Percentiles rank a stretch among this genome's conserved stretches.
These are phyloP conservation scores for Bradysia coprophila DNA, from an alignment of 1,140 invertebrate genomes.

Conservation along the genomic window DNA sequence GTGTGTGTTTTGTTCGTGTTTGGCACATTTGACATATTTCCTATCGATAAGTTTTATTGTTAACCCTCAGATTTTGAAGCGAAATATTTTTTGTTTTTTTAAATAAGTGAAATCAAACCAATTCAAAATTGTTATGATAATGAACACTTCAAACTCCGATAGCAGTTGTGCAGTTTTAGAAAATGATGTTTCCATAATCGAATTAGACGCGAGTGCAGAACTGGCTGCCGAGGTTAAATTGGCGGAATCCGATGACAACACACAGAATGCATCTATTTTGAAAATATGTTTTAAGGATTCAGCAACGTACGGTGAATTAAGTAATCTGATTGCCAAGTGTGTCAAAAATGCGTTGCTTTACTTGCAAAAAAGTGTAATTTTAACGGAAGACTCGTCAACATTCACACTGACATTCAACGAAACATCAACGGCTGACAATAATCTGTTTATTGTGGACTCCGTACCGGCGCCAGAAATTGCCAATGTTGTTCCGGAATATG, in stretches of 20 bases:
- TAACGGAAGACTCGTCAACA: neutral
- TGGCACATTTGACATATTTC: too few relatives aligned
- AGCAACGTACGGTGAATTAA: neutral
- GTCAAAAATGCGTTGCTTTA: neutral
- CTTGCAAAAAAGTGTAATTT: neutral
- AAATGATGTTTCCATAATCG: neutral
- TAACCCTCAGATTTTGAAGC: too few relatives aligned
- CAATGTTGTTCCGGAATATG: slow-evolving; percentile 21
- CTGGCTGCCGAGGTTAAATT: neutral
- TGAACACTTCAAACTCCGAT: too few relatives aligned
- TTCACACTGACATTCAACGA: neutral
- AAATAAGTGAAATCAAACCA: too few relatives aligned
- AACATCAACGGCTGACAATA: slow-evolving; percentile 5
- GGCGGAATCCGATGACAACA: too few relatives aligned
- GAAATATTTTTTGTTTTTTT: too few relatives aligned
- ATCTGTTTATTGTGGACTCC: slow-evolving; percentile 26
- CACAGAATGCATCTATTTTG: too few relatives aligned
- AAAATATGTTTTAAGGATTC: neutral
- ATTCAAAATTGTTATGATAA: too few relatives aligned
- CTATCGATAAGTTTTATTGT: too few relatives aligned
- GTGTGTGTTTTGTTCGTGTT: too few relatives aligned
- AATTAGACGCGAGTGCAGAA: neutral
- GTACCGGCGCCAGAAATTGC: slow-evolving; percentile 13
- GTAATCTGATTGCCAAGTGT: neutral
- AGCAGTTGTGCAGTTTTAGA: too few relatives aligned